Evolutionary conservation across 1,140 invertebrate genomes (phyloP).

Genomic region (Nilaparvata lugens): DNA sequence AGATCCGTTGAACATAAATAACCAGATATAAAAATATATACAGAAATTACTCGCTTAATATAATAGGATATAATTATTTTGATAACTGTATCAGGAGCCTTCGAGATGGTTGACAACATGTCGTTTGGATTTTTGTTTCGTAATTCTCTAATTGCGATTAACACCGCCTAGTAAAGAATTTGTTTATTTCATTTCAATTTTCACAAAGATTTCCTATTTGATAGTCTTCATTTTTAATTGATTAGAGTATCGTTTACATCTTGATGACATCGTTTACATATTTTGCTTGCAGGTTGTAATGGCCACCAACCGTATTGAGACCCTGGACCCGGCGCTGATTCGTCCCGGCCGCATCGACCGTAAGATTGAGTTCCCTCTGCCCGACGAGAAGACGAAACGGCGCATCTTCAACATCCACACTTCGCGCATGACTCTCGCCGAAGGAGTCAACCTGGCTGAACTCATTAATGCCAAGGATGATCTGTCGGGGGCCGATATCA

Average conservation of each 20-base stretch:
- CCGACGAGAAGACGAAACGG: constrained; percentile 98
- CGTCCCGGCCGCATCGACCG: constrained; percentile 97
- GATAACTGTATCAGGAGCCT: no score
- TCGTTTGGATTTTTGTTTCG: no score
- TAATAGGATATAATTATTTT: no score
- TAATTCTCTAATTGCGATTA: no score
- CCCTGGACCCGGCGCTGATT: constrained; percentile 96
- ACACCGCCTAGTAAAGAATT: no score
- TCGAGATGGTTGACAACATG: no score
- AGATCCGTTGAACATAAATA: no score
- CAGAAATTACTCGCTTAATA: no score
- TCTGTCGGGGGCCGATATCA: constrained; percentile 91
- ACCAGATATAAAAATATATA: no score
- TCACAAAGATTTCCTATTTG: not conserved
- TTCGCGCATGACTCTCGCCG: constrained; percentile 92
- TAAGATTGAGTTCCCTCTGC: constrained; percentile 98
- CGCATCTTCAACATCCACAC: constrained; percentile 99
- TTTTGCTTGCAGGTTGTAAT: constrained; percentile 75
- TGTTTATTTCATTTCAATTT: no score
- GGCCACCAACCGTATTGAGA: constrained; percentile 99
- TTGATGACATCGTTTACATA: no score
- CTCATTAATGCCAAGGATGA: constrained; percentile 99
- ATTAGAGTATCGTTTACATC: no score
- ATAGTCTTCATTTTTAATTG: not conserved
- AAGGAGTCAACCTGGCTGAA: constrained; percentile 96